Evolutionary conservation across 1,140 invertebrate genomes (phyloP).

Genomic region (Chrysopa pallens): DNA sequence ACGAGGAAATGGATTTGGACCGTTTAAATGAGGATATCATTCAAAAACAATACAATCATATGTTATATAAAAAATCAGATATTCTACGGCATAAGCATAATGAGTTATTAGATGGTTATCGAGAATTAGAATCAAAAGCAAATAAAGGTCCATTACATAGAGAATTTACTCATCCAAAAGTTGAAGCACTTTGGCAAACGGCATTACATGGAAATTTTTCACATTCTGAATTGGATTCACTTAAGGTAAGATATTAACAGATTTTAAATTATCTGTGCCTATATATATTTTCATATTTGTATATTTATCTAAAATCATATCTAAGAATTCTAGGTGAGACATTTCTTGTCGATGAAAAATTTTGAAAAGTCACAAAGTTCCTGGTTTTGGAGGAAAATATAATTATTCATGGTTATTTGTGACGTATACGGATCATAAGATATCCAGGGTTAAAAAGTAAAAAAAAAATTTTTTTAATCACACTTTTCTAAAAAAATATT

Average conservation of each 20-base stretch:
- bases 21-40: conserved; percentile 15
- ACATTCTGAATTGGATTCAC: conserved; percentile 58
- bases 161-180: conserved; percentile 79
- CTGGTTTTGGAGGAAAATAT: too few species aligned
- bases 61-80: conserved; percentile 32
- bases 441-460: too few species aligned
- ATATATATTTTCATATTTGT: too few species aligned
- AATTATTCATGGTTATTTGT: too few species aligned
- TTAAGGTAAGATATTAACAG: conserved; percentile 53
- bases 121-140: conserved; percentile 53
- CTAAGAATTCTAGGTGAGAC: too few species aligned
- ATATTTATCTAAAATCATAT: too few species aligned
- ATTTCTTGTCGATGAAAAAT: too few species aligned
- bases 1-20: conserved; percentile 13
- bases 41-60: conserved; percentile 29
- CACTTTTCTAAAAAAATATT: too few species aligned
- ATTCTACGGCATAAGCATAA: conserved; percentile 56
- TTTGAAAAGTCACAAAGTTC: too few species aligned
- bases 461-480: too few species aligned
- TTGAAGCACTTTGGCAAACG: conserved; percentile 70
- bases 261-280: too few species aligned
- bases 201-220: conserved; percentile 66
- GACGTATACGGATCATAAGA: too few species aligned
- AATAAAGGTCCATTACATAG: conserved; percentile 54
- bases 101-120: conserved; percentile 62